These are phyloP conservation scores for Ostrea edulis DNA, from an alignment of 1,140 invertebrate genomes.

Conservation along the genomic window DNA sequence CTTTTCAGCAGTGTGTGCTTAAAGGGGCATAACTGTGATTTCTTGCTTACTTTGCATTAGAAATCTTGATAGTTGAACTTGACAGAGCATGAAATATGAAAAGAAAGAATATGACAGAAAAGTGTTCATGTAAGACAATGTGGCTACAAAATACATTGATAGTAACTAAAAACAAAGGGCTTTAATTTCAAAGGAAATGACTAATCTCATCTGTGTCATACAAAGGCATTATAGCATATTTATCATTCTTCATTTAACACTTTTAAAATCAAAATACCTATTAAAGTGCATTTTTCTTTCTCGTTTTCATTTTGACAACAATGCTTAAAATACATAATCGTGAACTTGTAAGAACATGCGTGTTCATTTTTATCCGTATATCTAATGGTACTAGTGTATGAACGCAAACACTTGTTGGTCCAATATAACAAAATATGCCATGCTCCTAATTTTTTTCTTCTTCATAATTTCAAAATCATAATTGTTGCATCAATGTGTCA, in stretches of 20 bases:
- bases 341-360: neutral
- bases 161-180: conserved; percentile 3
- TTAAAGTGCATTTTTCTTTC: neutral
- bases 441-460: neutral
- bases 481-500: neutral
- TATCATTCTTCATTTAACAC: neutral
- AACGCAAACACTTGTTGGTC: too few species aligned
- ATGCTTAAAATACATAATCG: neutral
- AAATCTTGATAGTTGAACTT: neutral
- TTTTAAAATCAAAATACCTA: neutral
- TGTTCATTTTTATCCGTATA: neutral
- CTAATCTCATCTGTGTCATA: neutral
- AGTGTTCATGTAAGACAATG: conserved; percentile 24
- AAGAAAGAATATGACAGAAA: conserved; percentile 24
- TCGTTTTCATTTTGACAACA: neutral
- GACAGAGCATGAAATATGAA: conserved; percentile 23
- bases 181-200: neutral
- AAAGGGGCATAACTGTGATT: conserved; percentile 8
- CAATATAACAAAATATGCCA: neutral
- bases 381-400: too few species aligned
- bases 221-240: neutral
- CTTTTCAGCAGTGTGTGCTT: too few species aligned
- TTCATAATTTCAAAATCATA: neutral
- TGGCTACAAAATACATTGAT: conserved; percentile 19
- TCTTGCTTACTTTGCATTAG: neutral